Base-by-base conservation (phyloP, 2,113 vertebrate species). In the Siphamia tubifer region DNA sequence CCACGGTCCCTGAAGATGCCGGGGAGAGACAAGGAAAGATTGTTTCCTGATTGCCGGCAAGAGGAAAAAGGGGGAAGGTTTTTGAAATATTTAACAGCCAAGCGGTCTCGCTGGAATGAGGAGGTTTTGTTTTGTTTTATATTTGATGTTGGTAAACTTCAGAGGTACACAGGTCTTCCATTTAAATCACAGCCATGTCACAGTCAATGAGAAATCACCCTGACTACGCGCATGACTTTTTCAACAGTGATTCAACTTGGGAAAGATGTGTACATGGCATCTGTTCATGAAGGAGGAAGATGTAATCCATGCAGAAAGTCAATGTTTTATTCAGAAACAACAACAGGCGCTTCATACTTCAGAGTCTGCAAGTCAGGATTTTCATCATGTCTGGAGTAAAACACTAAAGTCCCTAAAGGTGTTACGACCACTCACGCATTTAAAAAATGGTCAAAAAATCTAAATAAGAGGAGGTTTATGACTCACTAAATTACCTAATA, bases 71-170 rank as follows among this genome's bases (percentile, higher is more conserved):
- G 67, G 61, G 69, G 74, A 64, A 68, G 75, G 53, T 67, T 86
- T 88, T 83, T 91, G 74, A 91, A 92, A 91, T 91, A 91, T 92
- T 92, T 82, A 91, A 67, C 31, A 68, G 67, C 9, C 47, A 72
- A 73, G 67, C 40, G 65, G 82, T 85, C 85, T 88, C 79, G 21
- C 83, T 72, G 84, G 85, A 90, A 71, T 21, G 63, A 77, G 52
- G 77, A 74, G 88, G 76, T 86, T 90, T 89, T 87, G 82, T 89
- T 90, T 87, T 88, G 74, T 83, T 88, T 87, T 85, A 86, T 88
- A 85, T 91, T 92, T 90, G 81, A 89, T 85, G 83, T 20, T 35
- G 55, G 81, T 89, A 90, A 88, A 91, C 83, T 85, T 85, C 56
- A 24, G 84, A 45, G 82, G 54, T 88, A 88, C 87, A 88, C 68